These are phyloP conservation scores for Noctuana brunneofusca DNA, from an alignment of 2,888 invertebrate species.

Conservation along the genomic window DNA sequence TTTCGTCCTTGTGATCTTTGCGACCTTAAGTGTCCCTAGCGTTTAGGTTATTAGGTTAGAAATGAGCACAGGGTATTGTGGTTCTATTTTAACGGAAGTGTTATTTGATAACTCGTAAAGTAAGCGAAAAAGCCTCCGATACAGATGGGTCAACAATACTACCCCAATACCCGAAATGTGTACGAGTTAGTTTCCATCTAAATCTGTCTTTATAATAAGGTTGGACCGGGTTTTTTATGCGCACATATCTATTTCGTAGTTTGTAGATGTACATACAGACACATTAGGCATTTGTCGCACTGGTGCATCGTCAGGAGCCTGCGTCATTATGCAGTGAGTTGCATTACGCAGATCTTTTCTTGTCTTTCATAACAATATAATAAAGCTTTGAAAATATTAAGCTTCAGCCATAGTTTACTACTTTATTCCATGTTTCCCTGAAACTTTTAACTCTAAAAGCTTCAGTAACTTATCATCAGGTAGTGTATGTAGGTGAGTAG, in stretches of 20 bases:
- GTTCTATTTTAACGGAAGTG: constrained; percentile 79
- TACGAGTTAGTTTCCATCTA: constrained; percentile 68
- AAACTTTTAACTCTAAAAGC: too few relatives aligned
- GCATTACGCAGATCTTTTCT: too few relatives aligned
- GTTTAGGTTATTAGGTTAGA: constrained; percentile 76
- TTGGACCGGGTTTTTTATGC: constrained; percentile 42
- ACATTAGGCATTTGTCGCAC: constrained; percentile 15
- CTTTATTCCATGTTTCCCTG: too few relatives aligned
- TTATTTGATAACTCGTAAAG: constrained; percentile 68
- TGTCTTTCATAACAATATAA: too few relatives aligned
- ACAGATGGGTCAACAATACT: constrained; percentile 67
- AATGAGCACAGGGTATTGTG: constrained; percentile 81
- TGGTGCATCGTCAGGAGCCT: background rate
- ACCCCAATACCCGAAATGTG: constrained; percentile 79
- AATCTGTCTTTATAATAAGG: constrained; percentile 65
- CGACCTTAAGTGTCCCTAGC: constrained; percentile 79
- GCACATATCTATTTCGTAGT: constrained; percentile 28
- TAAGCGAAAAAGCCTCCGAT: constrained; percentile 65
- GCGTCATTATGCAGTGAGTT: too few relatives aligned
- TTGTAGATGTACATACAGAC: constrained; percentile 12
- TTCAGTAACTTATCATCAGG: too few relatives aligned
- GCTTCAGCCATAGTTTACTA: too few relatives aligned
- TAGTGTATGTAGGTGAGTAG: too few relatives aligned
- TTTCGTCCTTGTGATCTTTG: constrained; percentile 66
- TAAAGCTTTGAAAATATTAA: too few relatives aligned